Evolutionary conservation across 2,113 vertebrate genomes (phyloP), one percentile per base, ranked within the genome.

Genomic region (Murina feae): DNA sequence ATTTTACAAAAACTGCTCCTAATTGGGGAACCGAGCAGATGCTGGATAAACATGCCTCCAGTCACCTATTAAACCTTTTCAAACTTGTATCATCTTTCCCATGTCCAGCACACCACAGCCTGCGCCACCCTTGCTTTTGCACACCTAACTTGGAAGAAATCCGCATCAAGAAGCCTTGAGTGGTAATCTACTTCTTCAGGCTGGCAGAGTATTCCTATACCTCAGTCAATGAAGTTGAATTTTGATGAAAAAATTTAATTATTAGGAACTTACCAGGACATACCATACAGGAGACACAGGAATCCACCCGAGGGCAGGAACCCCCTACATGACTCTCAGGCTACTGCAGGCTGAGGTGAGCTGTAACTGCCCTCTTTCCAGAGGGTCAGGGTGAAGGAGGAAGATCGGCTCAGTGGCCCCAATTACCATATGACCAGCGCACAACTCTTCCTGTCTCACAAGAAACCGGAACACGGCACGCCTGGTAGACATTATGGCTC

Each of bases 211-310:
- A 83, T 32, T 60, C 85, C 55, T 58, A 72, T 11, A 53, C 18
- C 1, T 83, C 14, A 47, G 83, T 81, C 17, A 66, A 82, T 89
- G 76, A 83, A 72, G 42, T 58, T 60, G 44, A 9, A 79, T 58
- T 28, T 47, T 2, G 8, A 74, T n/a, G 12, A 71, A 65, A 94
- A 65, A 5, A 18, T 12, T n/a, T 69, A 79, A 37, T 35, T 65
- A 60, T 51, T 55, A 92, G 68, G 65, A 88, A 92, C 60, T 95
- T 92, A 69, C 35, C 80, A 92, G 76, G 75, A 71, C 5, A 53
- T 16, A 39, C 3, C 55, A 74, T 47, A 65, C 2, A 76, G 76
- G 60, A 88, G 75, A 82, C 60, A 79, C 2, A 79, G 71, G 76
- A 65, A 75, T 69, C 39, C 42, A 51, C 23, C 37, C n/a, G 79